A percentile compares a stretch with the other conserved stretches of the same genome.
Conservation (phyloP, 2,797 vertebrate species). For the Neosalanx taihuensis region DNA sequence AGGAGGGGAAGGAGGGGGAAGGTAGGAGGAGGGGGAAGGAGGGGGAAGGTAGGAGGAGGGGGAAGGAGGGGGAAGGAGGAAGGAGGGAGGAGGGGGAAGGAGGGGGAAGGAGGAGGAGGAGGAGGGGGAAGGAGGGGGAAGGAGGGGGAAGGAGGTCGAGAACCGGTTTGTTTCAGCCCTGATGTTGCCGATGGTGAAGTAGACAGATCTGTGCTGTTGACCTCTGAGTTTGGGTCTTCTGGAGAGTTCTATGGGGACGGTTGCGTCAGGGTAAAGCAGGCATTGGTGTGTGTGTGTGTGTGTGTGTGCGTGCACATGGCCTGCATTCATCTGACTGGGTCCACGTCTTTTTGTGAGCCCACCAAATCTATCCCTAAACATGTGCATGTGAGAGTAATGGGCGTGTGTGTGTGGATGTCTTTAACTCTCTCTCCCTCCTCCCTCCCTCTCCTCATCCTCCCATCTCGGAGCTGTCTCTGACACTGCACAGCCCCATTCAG, state of each 20-base stretch:
- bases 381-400: neutral
- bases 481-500: neutral
- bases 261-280: no score
- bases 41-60: neutral
- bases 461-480: neutral
- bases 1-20: no score
- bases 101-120: no score
- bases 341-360: no score
- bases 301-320: neutral
- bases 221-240: neutral
- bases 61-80: slow-evolving; percentile 30
- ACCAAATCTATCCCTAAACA: no score
- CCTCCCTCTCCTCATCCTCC: neutral
- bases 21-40: no score
- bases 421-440: neutral
- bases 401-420: no score
- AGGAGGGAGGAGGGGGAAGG: neutral
- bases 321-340: no score
- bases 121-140: no score
- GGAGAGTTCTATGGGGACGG: no score
- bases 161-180: slow-evolving; percentile 17
- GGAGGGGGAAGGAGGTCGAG: slow-evolving; percentile 31
- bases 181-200: neutral
- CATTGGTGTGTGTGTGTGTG: slow-evolving; percentile 1
- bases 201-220: neutral